These are phyloP conservation scores for Chondrosia reniformis DNA, from an alignment of 37 sponge, comb jelly and placozoan species.

Conservation along the genomic window DNA sequence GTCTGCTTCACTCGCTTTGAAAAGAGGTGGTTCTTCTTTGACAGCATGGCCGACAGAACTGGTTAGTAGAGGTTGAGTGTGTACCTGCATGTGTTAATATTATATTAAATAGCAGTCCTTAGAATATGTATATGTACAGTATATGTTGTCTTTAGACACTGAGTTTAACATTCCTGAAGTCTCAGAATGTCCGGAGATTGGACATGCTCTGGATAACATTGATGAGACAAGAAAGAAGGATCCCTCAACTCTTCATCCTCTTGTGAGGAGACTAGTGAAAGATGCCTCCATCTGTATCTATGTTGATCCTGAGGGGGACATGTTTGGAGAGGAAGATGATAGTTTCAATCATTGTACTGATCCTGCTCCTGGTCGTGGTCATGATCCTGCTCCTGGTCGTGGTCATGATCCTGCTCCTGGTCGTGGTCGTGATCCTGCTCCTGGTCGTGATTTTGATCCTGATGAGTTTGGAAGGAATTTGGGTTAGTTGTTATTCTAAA, in stretches of 20 bases:
- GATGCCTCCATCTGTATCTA: conserved; percentile 44
- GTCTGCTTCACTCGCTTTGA: conserved; percentile 45
- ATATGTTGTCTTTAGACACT: neutral
- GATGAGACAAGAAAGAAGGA: neutral
- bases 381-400: no score
- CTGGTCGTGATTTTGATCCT: no score
- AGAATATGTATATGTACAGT: neutral
- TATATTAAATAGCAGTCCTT: neutral
- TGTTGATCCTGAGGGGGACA: neutral
- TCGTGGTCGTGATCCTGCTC: no score
- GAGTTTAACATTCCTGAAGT: conserved; percentile 53
- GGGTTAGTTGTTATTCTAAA: no score
- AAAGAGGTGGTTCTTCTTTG: conserved; percentile 60
- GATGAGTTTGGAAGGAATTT: no score
- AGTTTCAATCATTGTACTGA: no score
- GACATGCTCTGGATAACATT: conserved; percentile 18
- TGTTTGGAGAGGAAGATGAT: neutral
- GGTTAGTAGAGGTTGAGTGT: conserved; percentile 17
- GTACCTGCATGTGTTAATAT: neutral
- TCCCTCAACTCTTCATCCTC: neutral
- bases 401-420: no score
- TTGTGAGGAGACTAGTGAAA: conserved; percentile 17
- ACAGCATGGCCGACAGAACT: conserved; percentile 71
- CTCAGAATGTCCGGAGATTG: conserved; percentile 7
- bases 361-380: no score